Percentiles rank a stretch among this genome's conserved stretches.
phyloP scores from a whole-genome alignment of 2,113 vertebrate genomes.

The Ginglymostoma cirratum region DNA sequence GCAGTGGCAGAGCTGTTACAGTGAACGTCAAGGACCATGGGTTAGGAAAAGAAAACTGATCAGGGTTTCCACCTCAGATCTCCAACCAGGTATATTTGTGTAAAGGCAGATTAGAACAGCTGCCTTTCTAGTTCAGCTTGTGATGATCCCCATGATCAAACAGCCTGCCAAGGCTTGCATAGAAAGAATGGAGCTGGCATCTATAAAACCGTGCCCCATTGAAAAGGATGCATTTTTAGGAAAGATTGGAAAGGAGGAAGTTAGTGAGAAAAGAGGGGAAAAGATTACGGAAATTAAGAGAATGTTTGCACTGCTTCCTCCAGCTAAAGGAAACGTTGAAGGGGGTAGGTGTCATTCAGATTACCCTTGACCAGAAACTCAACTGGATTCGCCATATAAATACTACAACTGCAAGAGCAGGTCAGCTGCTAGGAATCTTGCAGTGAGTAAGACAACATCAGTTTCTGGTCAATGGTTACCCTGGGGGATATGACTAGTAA shows the following conservation, averaged over 20 bases:
- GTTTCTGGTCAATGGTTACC: too few relatives aligned
- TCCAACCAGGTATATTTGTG: not conserved
- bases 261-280: not conserved
- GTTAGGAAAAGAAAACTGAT: not conserved
- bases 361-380: too few relatives aligned
- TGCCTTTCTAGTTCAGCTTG: not conserved
- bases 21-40: not conserved
- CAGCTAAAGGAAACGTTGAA: not conserved
- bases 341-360: not conserved
- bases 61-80: not conserved
- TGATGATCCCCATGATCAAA: not conserved
- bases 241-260: not conserved
- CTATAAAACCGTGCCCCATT: not conserved
- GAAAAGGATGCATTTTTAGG: not conserved
- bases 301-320: not conserved
- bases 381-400: too few relatives aligned
- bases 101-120: not conserved
- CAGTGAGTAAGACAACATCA: too few relatives aligned
- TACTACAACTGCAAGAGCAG: too few relatives aligned
- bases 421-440: too few relatives aligned
- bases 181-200: not conserved
- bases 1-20: not conserved
- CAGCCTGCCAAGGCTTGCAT: not conserved
- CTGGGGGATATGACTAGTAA: too few relatives aligned
- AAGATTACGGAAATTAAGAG: not conserved